These are phyloP conservation scores for Heliconius sara DNA, from an alignment of 2,888 invertebrate genomes.

Conservation along the genomic window DNA sequence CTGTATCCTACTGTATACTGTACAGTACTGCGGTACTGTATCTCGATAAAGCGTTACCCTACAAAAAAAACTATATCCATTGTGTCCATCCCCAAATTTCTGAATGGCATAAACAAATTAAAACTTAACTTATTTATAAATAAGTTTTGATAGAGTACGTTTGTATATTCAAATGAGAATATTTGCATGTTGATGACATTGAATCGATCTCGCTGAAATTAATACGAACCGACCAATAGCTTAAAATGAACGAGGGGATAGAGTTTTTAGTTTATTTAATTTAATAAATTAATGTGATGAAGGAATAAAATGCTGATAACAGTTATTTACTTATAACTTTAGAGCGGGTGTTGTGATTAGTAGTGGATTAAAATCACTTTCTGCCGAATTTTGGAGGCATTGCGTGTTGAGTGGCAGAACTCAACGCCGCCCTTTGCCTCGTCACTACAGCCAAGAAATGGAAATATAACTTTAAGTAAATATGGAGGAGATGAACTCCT, in stretches of 20 bases:
- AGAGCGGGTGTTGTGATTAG: not conserved
- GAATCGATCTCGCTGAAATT: conserved; percentile 34
- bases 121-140: conserved; percentile 27
- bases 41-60: no score
- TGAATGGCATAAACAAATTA: not conserved
- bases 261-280: not conserved
- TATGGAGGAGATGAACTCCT: no score
- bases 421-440: no score
- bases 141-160: conserved; percentile 32
- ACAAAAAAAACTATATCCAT: no score
- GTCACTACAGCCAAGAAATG: no score
- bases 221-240: conserved; percentile 34
- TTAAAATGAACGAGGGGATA: not conserved
- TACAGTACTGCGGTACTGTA: no score
- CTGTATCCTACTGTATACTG: no score
- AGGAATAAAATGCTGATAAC: not conserved
- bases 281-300: not conserved
- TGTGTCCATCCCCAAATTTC: not conserved
- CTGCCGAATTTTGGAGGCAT: no score
- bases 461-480: no score
- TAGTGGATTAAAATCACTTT: not conserved
- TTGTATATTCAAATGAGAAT: conserved; percentile 35
- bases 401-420: no score
- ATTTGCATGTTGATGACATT: conserved; percentile 37
- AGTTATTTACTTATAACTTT: not conserved